Conservation (phyloP, 2,113 vertebrate genomes). For the Dissostichus mawsoni region DNA sequence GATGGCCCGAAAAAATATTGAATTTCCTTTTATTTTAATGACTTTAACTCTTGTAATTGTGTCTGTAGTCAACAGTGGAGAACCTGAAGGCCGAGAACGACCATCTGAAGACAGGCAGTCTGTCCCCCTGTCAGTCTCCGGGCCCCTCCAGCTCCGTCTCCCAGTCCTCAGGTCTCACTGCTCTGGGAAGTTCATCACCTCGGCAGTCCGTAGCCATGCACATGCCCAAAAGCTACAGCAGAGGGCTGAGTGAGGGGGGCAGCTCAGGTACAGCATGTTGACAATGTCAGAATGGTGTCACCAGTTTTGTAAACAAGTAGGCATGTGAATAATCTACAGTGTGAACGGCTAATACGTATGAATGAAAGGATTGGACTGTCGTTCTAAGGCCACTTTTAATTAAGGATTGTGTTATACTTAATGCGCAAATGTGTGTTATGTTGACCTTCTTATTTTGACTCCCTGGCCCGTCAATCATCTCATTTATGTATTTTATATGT, state of each 20-base stretch:
- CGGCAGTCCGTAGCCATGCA: conserved; percentile 91
- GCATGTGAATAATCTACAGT: not conserved
- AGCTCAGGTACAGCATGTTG: conserved; percentile 84
- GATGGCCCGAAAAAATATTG: too few relatives aligned
- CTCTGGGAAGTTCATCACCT: conserved; percentile 87
- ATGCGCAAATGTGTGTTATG: not conserved
- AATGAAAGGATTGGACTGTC: not conserved
- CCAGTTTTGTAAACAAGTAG: not conserved
- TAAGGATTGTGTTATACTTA: not conserved
- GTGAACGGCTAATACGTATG: not conserved
- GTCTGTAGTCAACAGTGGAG: conserved; percentile 91
- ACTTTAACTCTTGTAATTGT: conserved; percentile 1
- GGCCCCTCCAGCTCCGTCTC: conserved; percentile 84
- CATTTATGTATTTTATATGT: not conserved
- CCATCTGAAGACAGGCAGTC: conserved; percentile 90
- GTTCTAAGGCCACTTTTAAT: not conserved
- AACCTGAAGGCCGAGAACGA: conserved; percentile 96
- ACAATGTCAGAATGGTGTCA: not conserved
- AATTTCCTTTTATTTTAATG: too few relatives aligned
- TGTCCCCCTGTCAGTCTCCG: conserved; percentile 85
- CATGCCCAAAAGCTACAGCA: conserved; percentile 89
- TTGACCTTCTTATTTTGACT: too few relatives aligned
- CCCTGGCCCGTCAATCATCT: not conserved
- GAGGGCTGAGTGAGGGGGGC: conserved; percentile 81
- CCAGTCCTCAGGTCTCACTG: conserved; percentile 85